Evolutionary conservation across 2,888 invertebrate genomes (phyloP).

Genomic region (Dolomedes plantarius): DNA sequence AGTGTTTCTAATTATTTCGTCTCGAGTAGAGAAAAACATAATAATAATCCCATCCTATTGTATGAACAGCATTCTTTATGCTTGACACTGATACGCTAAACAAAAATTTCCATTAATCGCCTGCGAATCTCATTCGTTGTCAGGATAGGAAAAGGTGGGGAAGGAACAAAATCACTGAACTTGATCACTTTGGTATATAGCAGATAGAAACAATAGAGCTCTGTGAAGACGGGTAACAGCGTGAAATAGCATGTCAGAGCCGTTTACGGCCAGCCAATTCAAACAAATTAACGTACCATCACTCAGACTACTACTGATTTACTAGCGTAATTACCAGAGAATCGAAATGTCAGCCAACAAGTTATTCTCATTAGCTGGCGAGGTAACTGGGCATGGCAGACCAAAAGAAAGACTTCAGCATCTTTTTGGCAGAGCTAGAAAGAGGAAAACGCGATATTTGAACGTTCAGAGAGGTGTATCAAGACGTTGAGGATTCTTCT

Average conservation of each 20-base stretch:
- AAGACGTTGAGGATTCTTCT: too few relatives aligned
- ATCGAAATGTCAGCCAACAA: conserved; percentile 46
- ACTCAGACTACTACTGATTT: conserved; percentile 68
- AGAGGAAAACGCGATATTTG: not conserved
- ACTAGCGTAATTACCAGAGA: conserved; percentile 65
- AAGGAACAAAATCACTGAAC: conserved; percentile 5
- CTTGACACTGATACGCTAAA: conserved; percentile 39
- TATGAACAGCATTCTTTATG: not conserved
- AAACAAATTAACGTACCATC: conserved; percentile 69
- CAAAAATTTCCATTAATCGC: conserved; percentile 24
- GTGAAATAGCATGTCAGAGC: conserved; percentile 66
- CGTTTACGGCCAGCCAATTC: conserved; percentile 66
- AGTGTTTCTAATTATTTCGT: not conserved
- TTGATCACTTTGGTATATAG: conserved; percentile 34
- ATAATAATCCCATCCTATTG: not conserved
- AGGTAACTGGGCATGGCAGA: conserved; percentile 34
- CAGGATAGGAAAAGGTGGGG: not conserved
- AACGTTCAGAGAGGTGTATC: too few relatives aligned
- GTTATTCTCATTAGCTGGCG: conserved; percentile 55
- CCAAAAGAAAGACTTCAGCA: not conserved
- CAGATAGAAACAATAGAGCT: conserved; percentile 50
- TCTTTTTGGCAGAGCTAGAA: not conserved
- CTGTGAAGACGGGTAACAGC: conserved; percentile 29
- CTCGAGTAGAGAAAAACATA: not conserved
- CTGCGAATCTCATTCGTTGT: not conserved